Evolutionary conservation across 2,113 vertebrate species (phyloP).

Genomic region (Motacilla alba): DNA sequence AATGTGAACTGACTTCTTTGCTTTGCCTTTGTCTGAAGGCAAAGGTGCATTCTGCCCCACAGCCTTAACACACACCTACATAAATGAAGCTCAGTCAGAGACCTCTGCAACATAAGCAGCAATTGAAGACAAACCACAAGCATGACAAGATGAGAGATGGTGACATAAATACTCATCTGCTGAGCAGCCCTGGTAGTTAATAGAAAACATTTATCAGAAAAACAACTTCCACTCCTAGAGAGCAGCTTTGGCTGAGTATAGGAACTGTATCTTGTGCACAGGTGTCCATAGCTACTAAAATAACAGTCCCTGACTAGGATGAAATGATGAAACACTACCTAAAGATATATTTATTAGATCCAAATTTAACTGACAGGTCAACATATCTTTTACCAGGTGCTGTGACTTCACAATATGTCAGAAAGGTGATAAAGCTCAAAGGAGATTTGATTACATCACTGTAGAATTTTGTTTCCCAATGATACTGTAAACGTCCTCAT

Average conservation of each 20-base stretch:
- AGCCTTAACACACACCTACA: neutral
- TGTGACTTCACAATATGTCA: neutral
- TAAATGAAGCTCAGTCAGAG: neutral
- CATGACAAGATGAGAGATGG: neutral
- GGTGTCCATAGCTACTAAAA: neutral
- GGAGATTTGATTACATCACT: neutral
- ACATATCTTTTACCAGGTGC: neutral
- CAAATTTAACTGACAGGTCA: slow-evolving; percentile 19
- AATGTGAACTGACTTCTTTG: neutral
- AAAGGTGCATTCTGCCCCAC: neutral
- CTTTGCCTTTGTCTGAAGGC: neutral
- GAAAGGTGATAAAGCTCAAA: neutral
- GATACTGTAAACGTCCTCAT: neutral
- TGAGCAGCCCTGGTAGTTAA: neutral
- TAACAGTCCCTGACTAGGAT: neutral
- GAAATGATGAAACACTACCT: neutral
- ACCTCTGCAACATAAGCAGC: neutral
- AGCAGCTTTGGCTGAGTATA: neutral
- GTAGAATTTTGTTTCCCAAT: neutral
- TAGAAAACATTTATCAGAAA: neutral
- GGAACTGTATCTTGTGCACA: neutral
- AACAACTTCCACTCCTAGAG: neutral
- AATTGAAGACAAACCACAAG: neutral
- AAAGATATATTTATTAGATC: neutral
- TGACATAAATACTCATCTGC: neutral